Evolutionary conservation across 2,113 vertebrate species (phyloP), one percentile per base, ranked within the genome.

Genomic region (Varanus komodoensis): DNA sequence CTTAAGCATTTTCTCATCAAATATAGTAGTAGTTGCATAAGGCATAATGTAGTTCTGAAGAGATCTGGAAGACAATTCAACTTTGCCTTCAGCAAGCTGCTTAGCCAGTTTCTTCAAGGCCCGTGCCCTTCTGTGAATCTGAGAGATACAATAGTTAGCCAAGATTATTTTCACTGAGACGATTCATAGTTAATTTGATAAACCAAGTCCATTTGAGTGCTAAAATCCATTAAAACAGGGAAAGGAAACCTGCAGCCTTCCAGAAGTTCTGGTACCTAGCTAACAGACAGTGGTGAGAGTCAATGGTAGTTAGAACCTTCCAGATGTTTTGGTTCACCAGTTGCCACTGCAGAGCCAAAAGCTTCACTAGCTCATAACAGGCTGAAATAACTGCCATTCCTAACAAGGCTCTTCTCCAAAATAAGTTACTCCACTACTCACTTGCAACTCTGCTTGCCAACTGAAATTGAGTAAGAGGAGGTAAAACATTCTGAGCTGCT

Each of bases 21-120:
- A 97, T 94, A 99, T 90, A 44, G 98, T 97, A 1, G 97, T 98
- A 94, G 98, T 98, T 92, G 99, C 98, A 73, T 98, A 99, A 29
- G 99, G 99, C 98, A 99, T 98, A 94, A 99, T 97, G 94, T 98
- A 99, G 91, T 98, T 98, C 96, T 99, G 98, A 29, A 99, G 97
- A 3, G 98, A 98, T 23, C 97, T 98, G 0, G 98, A 98, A 8
- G 98, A 98, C 79, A 99, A 95, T 57, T 95, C 71, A 69, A 98
- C 93, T 7, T 95, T 97, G 88, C 97, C 97, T 89, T 99, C 99
- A 0, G 91, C 97, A 84, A 99, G 97, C 67, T 99, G 98, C 93
- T 98, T 99, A 77, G 99, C 98, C 85, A 99, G 90, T 96, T 97
- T 99, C 95, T 98, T 98, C 92, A 99, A 96, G 29, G 98, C 98